Base-by-base conservation (phyloP, 2,888 invertebrate genomes). In the Merodon equestris region DNA sequence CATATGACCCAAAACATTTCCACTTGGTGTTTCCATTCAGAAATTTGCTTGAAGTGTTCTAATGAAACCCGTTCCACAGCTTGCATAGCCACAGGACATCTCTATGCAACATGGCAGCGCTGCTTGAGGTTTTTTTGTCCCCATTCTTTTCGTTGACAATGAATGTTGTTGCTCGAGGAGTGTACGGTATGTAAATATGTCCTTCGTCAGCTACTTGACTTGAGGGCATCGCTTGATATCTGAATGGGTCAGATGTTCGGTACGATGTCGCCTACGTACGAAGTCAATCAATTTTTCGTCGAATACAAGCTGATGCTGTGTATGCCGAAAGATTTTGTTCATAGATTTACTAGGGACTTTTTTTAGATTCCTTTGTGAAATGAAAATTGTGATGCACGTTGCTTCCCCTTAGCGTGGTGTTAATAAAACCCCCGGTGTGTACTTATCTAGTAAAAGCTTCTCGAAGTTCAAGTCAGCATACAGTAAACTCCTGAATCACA, bases 251-350 rank as follows among this genome's bases (percentile, higher is more conserved):
- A 64, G 51, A 44, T 18, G 50, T 27, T 27, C 7, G 5, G 3
- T 34, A 7, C 15, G 27, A 27, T n/a, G 34, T 14, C 34, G 53
- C 42, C 17, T 34, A 9, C 10, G 13, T 53, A 51, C 44, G 18
- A 61, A 61, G 50, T 50, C 60, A 61, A 51, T 63, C 51, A 17
- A 44, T 53, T 63, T 61, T 19, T 14, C 44, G 34, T 9, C 45
- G 10, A 42, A 36, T 53, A 18, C 13, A 53, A 45, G 19, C 4
- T 13, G 38, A 12, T 40, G n/a, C 1, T 47, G 4, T 17, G 13
- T 14, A 15, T 40, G 40, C 10, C 17, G 38, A 14, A 34, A 10
- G 2, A 44, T 5, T 4, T 47, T 47, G 36, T 58, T 58, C 12
- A 9, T 9, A 9, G 36, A 36, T 44, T 57, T 57, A 9, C 44